Conservation (phyloP, 2,113 vertebrate species). For the Stomatorhinus ivindoensis region DNA sequence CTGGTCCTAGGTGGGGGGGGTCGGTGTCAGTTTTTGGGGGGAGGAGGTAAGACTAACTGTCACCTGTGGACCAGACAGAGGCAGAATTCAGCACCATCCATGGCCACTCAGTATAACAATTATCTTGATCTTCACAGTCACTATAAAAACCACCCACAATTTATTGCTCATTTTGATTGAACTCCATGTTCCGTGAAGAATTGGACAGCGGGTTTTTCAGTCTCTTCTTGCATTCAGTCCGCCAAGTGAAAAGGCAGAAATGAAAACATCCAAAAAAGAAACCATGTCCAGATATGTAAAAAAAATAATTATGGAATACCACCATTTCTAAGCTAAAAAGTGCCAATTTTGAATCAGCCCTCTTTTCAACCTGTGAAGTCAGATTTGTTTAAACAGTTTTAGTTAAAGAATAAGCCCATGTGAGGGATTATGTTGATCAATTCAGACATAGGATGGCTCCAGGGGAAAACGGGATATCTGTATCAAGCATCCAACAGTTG, state of each 20-base stretch:
- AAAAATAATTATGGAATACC: not conserved
- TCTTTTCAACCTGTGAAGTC: not conserved
- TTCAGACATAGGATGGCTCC: not conserved
- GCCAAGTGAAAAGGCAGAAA: not conserved
- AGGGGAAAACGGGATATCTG: not conserved
- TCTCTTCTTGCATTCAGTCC: constrained; percentile 1
- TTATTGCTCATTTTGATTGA: constrained; percentile 14
- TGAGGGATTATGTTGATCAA: not conserved
- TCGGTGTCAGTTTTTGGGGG: constrained; percentile 14
- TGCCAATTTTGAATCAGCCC: constrained; percentile 19
- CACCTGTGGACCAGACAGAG: not conserved
- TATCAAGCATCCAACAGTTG: not conserved
- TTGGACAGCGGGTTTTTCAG: not conserved
- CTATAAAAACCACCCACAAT: constrained; percentile 2
- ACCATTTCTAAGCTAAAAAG: constrained; percentile 5
- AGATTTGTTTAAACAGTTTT: constrained; percentile 12
- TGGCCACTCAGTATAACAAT: not conserved
- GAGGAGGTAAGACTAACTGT: not conserved
- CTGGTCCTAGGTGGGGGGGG: not conserved
- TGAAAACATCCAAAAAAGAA: not conserved
- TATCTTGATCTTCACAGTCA: not conserved
- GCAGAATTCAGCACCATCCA: not conserved
- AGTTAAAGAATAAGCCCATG: not conserved
- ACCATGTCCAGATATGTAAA: not conserved
- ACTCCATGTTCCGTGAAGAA: constrained; percentile 6